Base-by-base conservation (phyloP, 2,113 vertebrate genomes). In the Heterotilapia buettikoferi region DNA sequence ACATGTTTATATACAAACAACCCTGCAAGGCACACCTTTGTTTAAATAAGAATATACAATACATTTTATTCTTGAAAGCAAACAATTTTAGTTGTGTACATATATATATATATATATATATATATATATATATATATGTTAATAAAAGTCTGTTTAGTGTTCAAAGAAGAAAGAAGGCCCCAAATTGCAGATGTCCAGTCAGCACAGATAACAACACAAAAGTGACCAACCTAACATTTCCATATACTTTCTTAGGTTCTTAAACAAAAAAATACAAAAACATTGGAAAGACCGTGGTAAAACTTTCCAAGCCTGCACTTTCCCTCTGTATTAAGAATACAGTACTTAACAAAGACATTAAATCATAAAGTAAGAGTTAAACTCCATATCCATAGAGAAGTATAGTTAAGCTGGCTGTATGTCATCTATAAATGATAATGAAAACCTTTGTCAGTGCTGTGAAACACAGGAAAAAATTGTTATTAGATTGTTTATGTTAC, bases 1-100 rank as follows among this genome's bases (percentile, higher is more conserved):
- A 95, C 93, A 95, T 91, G 93, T 96, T 95, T 97, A 96, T 97
- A 93, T 97, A 97, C 96, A 97, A 96, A 96, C 96, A 97, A 97
- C 92, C 94, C 94, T 95, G 94, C 92, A 97, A 97, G 96, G 96
- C 97, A 97, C 96, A 95, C 96, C 92, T 94, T 95, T 92, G 94
- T 96, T 97, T 97, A 97, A 96, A 97, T 97, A 97, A 96, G 93
- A 96, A 97, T 96, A 96, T 96, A 96, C 93, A 96, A 93, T 92
- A 93, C 90, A 89, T 94, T 87, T 95, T 92, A 85, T 90, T 92
- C 84, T 90, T 89, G 53, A 90, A 95, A 92, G 83, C 89, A 96
- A 94, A 93, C 84, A 89, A 92, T 95, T 94, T 93, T 94, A 92
- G 91, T 90, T 93, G 4, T 95, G 94, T 68, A 43, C 5, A 40